Evolutionary conservation across 92 coral and sea anemone genomes (phyloP), one percentile per base, ranked within the genome.

Genomic region (Bergia sp.): DNA sequence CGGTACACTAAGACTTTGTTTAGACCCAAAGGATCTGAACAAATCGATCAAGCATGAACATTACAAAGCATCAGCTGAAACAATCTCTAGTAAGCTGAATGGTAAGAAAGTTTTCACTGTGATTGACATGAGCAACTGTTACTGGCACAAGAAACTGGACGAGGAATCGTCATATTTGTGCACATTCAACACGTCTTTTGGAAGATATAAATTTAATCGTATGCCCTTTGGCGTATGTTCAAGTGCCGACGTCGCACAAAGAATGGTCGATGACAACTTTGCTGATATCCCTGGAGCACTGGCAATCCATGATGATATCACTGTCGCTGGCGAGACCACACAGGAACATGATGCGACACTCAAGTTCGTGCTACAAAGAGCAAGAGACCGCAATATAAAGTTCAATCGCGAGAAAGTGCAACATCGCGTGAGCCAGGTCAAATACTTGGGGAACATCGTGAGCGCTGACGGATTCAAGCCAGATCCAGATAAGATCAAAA

Each of bases 131-230:
- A 83, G 86, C 77, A 84, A 83, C 72, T 91, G 91, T 65, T 92
- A 90, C 77, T 92, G 94, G 91, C 91, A 92, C 88, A 89, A 89
- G 20, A 92, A 89, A 37, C 88, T 92, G 15, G 88, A 80, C 38
- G 92, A 90, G 72, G 84, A 82, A 66, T 90, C 91, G 8, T 86
- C 94, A 50, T 87, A 72, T 81, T 75, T 92, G 38, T 91, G 87
- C 66, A 72, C 89, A 45, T 86, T 86, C 40, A 86, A 76, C 89
- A 86, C 55, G 41, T 83, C 89, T 2, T 86, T 86, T 41, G 90
- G 90, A 37, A 45, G 90, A 40, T 88, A 39, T 44, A 88, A 79
- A 42, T 88, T 88, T 77, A 88, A 88, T 41, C 84, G 86, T 16
- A 57, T 88, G 90, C 90, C 89, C 75, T 88, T 88, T 42, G 86